These are phyloP conservation scores for Hesperia comma DNA, from an alignment of 2,888 invertebrate species.

Conservation along the genomic window DNA sequence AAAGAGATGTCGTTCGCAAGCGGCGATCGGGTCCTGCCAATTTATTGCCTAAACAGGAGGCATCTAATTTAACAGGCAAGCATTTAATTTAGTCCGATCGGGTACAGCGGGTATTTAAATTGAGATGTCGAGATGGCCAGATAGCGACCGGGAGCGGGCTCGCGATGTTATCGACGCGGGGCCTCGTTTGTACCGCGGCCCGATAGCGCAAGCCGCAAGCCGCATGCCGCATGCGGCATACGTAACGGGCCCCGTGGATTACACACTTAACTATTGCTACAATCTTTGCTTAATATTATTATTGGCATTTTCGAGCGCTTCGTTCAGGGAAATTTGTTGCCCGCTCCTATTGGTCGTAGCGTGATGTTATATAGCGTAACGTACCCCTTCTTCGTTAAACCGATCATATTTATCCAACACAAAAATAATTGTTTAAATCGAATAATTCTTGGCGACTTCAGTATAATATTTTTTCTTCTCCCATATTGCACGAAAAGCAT, in stretches of 20 bases:
- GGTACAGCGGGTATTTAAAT: slow-evolving; percentile 66
- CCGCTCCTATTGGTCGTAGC: too few species aligned
- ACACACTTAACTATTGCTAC: slow-evolving; percentile 1
- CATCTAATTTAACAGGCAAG: slow-evolving; percentile 46
- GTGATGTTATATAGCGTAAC: too few species aligned
- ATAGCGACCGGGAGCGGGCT: slow-evolving; percentile 62
- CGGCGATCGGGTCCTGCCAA: slow-evolving; percentile 34
- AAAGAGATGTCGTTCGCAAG: neutral
- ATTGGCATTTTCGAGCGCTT: too few species aligned
- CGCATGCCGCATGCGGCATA: slow-evolving; percentile 9
- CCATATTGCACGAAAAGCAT: too few species aligned
- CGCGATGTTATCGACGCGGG: slow-evolving; percentile 61
- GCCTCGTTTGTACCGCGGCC: slow-evolving; percentile 46
- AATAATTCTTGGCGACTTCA: too few species aligned
- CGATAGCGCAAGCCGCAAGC: slow-evolving; percentile 28
- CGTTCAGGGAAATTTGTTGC: too few species aligned
- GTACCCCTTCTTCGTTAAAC: too few species aligned
- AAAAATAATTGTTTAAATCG: too few species aligned
- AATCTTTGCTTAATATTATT: neutral
- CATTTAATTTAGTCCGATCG: slow-evolving; percentile 56
- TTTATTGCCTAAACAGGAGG: slow-evolving; percentile 46
- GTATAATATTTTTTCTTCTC: too few species aligned
- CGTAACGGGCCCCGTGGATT: slow-evolving; percentile 15
- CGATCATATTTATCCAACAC: too few species aligned
- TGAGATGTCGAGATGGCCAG: slow-evolving; percentile 74